phyloP scores from a whole-genome alignment of 1,140 invertebrate species.

The Ceratina japonica region DNA sequence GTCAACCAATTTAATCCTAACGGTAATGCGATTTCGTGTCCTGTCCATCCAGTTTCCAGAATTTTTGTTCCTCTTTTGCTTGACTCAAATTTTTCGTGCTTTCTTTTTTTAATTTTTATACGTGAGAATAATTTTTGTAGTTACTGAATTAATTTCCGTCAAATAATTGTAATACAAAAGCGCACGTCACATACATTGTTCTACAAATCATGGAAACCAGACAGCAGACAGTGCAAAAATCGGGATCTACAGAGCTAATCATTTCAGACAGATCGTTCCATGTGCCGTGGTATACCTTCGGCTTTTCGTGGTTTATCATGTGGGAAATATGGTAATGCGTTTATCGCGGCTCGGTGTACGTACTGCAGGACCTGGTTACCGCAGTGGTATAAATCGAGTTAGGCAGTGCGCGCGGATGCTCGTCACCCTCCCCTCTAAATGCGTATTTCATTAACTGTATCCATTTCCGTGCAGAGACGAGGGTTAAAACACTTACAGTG shows the following conservation, averaged over 20 bases:
- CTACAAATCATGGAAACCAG: neutral
- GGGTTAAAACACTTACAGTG: constrained; percentile 52
- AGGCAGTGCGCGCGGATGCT: constrained; percentile 30
- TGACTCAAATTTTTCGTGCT: too few relatives aligned
- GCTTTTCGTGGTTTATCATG: constrained; percentile 55
- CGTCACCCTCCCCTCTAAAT: constrained; percentile 16
- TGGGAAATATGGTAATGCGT: constrained; percentile 59
- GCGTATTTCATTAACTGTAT: constrained; percentile 62
- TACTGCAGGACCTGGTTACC: constrained; percentile 32
- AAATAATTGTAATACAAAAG: too few relatives aligned
- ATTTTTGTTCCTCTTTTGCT: too few relatives aligned
- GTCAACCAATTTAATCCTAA: too few relatives aligned
- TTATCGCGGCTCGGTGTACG: constrained; percentile 47
- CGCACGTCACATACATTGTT: too few relatives aligned
- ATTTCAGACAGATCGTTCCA: neutral
- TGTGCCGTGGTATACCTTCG: constrained; percentile 1
- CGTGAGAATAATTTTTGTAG: too few relatives aligned
- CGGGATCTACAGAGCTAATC: constrained; percentile 14
- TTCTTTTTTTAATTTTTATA: too few relatives aligned
- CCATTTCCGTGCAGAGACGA: constrained; percentile 47
- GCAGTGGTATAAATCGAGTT: constrained; percentile 58
- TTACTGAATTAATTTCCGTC: too few relatives aligned
- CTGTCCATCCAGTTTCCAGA: too few relatives aligned
- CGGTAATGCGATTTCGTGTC: too few relatives aligned
- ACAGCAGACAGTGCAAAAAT: neutral